These are phyloP conservation scores for Tricholaema leucomelas DNA, from an alignment of 2,113 vertebrate genomes.

Conservation along the genomic window DNA sequence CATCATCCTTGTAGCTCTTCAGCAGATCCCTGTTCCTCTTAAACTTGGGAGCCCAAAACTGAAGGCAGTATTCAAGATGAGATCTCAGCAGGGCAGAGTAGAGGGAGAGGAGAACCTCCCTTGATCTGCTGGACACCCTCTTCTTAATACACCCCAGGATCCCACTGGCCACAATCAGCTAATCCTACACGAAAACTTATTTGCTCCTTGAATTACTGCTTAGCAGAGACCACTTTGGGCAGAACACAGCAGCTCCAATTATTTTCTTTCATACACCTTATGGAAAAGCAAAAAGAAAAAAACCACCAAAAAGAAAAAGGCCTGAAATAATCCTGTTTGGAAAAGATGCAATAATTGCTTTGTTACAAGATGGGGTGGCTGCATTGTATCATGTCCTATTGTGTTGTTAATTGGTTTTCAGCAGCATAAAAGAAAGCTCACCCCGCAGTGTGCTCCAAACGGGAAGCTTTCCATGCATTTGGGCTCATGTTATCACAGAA, in stretches of 20 bases:
- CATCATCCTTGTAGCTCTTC: too few species aligned
- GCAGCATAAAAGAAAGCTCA: conserved; percentile 25
- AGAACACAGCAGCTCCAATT: conserved; percentile 7
- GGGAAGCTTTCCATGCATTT: not conserved
- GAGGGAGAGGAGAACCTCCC: too few species aligned
- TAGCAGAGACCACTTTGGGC: conserved; percentile 46
- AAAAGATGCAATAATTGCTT: conserved; percentile 20
- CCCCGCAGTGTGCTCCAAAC: not conserved
- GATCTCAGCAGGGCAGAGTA: too few species aligned
- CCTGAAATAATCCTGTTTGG: conserved; percentile 23
- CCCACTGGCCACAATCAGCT: too few species aligned
- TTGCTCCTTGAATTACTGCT: conserved; percentile 56
- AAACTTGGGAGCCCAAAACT: too few species aligned
- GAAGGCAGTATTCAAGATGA: too few species aligned
- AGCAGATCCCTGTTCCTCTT: too few species aligned
- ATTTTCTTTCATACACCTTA: conserved; percentile 32
- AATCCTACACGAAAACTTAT: conserved; percentile 60
- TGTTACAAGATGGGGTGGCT: not conserved
- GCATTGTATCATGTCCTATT: not conserved
- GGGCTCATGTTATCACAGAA: not conserved
- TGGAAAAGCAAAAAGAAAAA: conserved; percentile 12
- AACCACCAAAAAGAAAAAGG: not conserved
- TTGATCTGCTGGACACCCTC: too few species aligned
- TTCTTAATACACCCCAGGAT: too few species aligned
- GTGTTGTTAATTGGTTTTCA: conserved; percentile 43